phyloP scores from a whole-genome alignment of 1,140 invertebrate species.

The Lucilia cuprina region DNA sequence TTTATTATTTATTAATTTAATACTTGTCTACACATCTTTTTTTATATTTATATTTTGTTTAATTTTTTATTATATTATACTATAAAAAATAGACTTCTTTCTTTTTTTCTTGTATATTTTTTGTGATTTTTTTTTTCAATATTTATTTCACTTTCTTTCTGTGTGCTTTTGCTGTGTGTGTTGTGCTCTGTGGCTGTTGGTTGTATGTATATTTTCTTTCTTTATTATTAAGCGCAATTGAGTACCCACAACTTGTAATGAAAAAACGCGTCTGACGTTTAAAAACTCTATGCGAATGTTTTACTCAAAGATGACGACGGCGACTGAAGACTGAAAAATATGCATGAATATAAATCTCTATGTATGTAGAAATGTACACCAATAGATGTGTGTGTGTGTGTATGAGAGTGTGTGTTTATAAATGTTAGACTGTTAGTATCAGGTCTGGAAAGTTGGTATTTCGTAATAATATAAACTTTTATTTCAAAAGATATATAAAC shows the following conservation, averaged over 20 bases:
- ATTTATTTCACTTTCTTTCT: constrained; percentile 3
- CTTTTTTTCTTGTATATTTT: not conserved
- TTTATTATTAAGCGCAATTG: constrained; percentile 25
- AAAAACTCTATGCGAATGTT: constrained; percentile 34
- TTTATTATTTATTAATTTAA: not conserved
- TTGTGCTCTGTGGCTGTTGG: not conserved
- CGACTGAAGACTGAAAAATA: not conserved
- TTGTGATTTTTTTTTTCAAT: not conserved
- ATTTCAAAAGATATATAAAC: too few species aligned
- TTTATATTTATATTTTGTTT: not conserved
- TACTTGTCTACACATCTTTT: not conserved
- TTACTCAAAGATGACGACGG: constrained; percentile 19
- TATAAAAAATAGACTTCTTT: not conserved
- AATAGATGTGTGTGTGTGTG: not conserved
- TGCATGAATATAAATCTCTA: not conserved
- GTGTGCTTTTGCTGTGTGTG: not conserved
- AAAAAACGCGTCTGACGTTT: constrained; percentile 35
- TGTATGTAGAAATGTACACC: not conserved
- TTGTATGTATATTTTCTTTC: constrained; percentile 19
- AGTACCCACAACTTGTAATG: constrained; percentile 34
- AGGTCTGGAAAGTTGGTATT: too few species aligned
- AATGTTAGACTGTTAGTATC: too few species aligned
- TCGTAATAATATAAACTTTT: too few species aligned
- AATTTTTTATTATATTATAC: not conserved
- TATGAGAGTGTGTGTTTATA: not conserved